Evolutionary conservation across 2,888 invertebrate genomes (phyloP), one percentile per base, ranked within the genome.

Genomic region (Zaprionus lineosus): DNA sequence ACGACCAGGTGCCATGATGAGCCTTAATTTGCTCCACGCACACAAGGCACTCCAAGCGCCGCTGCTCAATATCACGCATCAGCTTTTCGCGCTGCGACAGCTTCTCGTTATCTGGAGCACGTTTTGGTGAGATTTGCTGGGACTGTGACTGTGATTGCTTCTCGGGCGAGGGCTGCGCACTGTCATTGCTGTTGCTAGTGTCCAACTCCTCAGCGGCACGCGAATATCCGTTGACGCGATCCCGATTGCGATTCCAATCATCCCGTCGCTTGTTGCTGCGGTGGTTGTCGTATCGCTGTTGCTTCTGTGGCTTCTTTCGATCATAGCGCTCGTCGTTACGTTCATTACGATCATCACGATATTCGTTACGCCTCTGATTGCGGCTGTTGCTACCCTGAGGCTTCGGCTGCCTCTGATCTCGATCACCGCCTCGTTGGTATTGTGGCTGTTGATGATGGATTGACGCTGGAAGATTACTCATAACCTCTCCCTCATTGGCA

Each of bases 31-130:
- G 91, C 74, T 97, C 98, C 86, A 96, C 98, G 88, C 99, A 99
- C 9, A 99, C 97, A 79, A 98, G 92, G 88, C 99, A 99, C 89
- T 99, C 99, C 57, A 98, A 91, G 0, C 93, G 93, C 0, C 96
- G 95, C 58, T 93, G 93, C 67, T 94, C 94, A 41, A 99, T 91
- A 89, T 97, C 96, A 37, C 97, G 95, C 8, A 94, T 94, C 12
- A 98, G 91, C 46, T 95, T 93, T 86, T 97, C 97, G 40, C 95
- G 91, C 89, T 96, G 96, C n/a, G 94, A 95, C 75, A 94, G 66
- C 52, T 90, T 90, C 37, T 89, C 90, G 41, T 87, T 87, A 12
- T 88, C 88, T 0, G 84, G 71, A 9, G 73, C 61, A 4, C 73
- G 61, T n/a, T 68, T 26, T 0, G 76, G 76, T 0, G 76, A 77